Evolutionary conservation across 2,888 invertebrate genomes (phyloP), one percentile per base, ranked within the genome.

Genomic region (Physocephala rufipes): DNA sequence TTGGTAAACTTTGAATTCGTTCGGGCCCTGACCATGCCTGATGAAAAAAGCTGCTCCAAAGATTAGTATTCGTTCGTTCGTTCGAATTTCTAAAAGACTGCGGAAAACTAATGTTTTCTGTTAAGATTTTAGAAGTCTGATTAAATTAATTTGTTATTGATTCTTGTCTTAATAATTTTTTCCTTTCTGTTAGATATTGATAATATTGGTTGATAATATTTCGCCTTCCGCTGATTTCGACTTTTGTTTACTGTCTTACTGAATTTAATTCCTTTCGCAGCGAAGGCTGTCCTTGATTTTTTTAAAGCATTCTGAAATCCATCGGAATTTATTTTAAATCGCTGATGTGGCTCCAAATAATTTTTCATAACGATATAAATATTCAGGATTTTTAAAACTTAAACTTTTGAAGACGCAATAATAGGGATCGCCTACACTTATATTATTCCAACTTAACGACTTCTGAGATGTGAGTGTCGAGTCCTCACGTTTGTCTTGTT

Each of bases 1-100:
- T 90, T 76, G 90, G 88, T 13, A 93, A 85, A 74, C 89, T 90
- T n/a, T 88, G 87, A 0, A 91, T 90, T 76, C 87, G 88, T 76
- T 85, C 86, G 78, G 81, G 87, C 61, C 82, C 72, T 0, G 86
- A 85, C 9, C 85, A 85, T 51, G 77, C 78, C 0, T 84, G 84
- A 3, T 78, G 78, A 5, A 71, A 65, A 0, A 64, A 61, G 36
- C 9, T 2, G 75, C 68, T 4, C 78, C 78, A 43, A 74, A 71
- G 71, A 77, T 67, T 36, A 78, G 80, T 36, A 77, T n/a, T 80
- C 16, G 79, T 77, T 9, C 81, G 79, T 36, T 78, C 77, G 47
- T 47, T 51, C 4, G 12, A 16, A 51, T 51, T 51, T 51, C 51
- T 19, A 51, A 5, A 51, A 5, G 51, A 51, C 51, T 5, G 12